Conservation (phyloP, 1,140 invertebrate genomes). For the Trichogramma pretiosum region DNA sequence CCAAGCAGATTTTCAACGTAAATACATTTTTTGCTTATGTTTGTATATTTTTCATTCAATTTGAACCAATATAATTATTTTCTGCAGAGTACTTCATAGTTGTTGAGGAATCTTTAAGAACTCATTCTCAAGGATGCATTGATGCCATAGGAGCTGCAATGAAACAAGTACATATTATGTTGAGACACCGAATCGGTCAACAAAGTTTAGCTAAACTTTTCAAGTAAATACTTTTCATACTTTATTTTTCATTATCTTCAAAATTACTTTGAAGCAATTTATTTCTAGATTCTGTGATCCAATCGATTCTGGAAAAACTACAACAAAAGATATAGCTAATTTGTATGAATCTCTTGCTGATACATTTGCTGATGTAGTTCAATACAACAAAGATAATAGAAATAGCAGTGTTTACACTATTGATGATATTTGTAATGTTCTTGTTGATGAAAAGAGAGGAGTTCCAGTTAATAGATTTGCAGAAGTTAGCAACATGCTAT, state of each 20-base stretch:
- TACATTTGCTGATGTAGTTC: slow-evolving; percentile 79
- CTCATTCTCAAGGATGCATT: slow-evolving; percentile 55
- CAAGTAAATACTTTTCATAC: slow-evolving; percentile 42
- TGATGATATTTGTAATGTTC: slow-evolving; percentile 66
- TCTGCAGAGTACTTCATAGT: slow-evolving; percentile 65
- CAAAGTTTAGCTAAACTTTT: slow-evolving; percentile 58
- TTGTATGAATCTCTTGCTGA: slow-evolving; percentile 73
- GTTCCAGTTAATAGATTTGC: slow-evolving; percentile 62
- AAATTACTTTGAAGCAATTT: slow-evolving; percentile 14
- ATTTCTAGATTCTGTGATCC: slow-evolving; percentile 65
- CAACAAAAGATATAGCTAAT: slow-evolving; percentile 65
- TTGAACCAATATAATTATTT: neutral
- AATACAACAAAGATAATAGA: slow-evolving; percentile 92
- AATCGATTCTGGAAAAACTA: slow-evolving; percentile 50
- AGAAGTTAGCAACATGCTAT: slow-evolving; percentile 60
- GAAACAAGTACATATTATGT: slow-evolving; percentile 53
- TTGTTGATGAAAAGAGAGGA: slow-evolving; percentile 54
- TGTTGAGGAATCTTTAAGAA: slow-evolving; percentile 58
- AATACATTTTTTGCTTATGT: slow-evolving; percentile 17
- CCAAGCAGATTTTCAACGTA: slow-evolving; percentile 72
- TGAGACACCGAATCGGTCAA: slow-evolving; percentile 54
- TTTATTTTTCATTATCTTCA: slow-evolving; percentile 14
- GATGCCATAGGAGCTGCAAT: slow-evolving; percentile 55
- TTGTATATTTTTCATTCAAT: slow-evolving; percentile 7
- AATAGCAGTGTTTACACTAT: slow-evolving; percentile 69